Percentiles rank a stretch among this genome's conserved stretches.
phyloP scores from a whole-genome alignment of 2,113 vertebrate genomes.

The Hippopotamus amphibius region DNA sequence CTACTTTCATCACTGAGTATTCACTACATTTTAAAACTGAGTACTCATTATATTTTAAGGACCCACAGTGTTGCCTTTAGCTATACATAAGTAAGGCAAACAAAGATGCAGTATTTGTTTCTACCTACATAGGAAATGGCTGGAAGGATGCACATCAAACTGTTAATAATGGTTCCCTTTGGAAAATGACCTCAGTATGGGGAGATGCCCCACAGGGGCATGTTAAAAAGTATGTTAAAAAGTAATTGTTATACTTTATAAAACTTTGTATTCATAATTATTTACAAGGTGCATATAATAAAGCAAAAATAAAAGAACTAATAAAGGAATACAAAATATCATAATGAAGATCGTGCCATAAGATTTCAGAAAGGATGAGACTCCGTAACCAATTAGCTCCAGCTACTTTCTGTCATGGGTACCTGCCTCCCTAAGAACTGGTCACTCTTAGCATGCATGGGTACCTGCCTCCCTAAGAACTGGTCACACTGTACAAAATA shows the following conservation, averaged over 20 bases:
- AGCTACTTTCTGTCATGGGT: neutral
- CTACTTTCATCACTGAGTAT: neutral
- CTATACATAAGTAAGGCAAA: neutral
- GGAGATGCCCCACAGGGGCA: neutral
- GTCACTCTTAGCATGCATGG: fast-evolving
- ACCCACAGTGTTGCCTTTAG: neutral
- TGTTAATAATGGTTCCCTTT: neutral
- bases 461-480: neutral
- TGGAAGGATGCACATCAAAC: neutral
- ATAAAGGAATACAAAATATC: neutral
- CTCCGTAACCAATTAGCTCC: neutral
- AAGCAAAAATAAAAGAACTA: neutral
- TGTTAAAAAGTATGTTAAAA: constrained; percentile 33
- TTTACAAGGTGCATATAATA: neutral
- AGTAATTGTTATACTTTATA: neutral
- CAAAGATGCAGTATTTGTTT: neutral
- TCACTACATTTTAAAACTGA: neutral
- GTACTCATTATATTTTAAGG: neutral
- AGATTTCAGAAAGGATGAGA: neutral
- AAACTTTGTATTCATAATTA: neutral
- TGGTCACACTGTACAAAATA: neutral
- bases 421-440: neutral
- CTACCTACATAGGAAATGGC: neutral
- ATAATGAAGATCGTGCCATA: neutral
- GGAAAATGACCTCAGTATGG: neutral